Base-by-base conservation (phyloP, 2,888 invertebrate species). In the Andrena camellia region DNA sequence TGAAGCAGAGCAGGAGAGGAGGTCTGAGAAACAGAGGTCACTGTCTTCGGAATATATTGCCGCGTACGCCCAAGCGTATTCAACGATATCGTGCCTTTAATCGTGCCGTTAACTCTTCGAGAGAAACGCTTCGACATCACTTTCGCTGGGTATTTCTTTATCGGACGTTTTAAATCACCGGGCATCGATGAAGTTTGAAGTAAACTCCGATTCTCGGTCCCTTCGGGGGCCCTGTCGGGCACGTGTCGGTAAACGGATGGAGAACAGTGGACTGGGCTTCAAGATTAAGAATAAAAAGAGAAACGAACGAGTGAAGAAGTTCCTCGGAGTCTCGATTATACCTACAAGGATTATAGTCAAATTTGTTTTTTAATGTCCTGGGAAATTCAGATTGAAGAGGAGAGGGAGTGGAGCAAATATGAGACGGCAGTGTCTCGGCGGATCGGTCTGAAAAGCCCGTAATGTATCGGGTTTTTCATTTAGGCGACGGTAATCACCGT, bases 401-500 rank as follows among this genome's bases (percentile, higher is more conserved):
- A 54, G 70, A 52, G 17, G 23, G 6, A 10, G 6, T 2, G 13
- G 5, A 57, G 33, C 78, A 23, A 50, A 29, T 17, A 7, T 4
- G 81, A 72, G 57, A 75, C 35, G 52, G 63, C 63, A 6, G n/a
- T 50, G 48, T 50, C 29, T 59, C 57, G 33, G 71, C 33, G 42
- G 13, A 33, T 35, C 52, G 20, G 54, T 33, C n/a, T 72, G 81
- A 79, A 76, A 76, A 76, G 8, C 57, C 31, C 63, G 66, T 84
- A 83, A 84, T 54, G 72, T 78, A 83, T 84, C 83, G 83, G 52
- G 71, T 75, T 84, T 84, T 86, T 87, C 85, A 83, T 87, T 77
- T 68, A 50, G 68, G 68, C 78, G 85, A 78, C 85, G 74, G 81
- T 87, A 87, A 87, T 87, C 87, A 78, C 78, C 85, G 78, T 84